Conservation (phyloP, 1,140 invertebrate species). For the Drosophila dunni region DNA sequence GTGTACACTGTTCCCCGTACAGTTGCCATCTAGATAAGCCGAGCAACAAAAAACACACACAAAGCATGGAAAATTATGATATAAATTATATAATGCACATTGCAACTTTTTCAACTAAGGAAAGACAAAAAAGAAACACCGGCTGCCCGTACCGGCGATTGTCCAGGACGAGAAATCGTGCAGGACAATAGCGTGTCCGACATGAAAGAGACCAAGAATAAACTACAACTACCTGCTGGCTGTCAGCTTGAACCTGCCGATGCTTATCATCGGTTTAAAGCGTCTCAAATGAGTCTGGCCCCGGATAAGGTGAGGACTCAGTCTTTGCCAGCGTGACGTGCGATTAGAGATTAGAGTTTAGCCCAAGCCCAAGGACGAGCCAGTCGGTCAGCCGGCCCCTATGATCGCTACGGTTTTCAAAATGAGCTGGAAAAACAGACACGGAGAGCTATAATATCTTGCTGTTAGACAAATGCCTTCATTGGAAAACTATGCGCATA, state of each 20-base stretch:
- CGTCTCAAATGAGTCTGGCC: constrained; percentile 69
- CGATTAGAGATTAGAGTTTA: constrained; percentile 72
- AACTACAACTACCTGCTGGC: constrained; percentile 60
- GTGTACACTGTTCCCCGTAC: neutral
- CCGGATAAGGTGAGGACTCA: constrained; percentile 50
- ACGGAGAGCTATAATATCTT: constrained; percentile 46
- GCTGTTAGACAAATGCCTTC: constrained; percentile 60
- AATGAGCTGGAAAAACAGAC: neutral
- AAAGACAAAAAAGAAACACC: constrained; percentile 11
- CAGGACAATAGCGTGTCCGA: constrained; percentile 69
- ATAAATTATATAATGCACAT: constrained; percentile 81
- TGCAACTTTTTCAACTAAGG: constrained; percentile 69
- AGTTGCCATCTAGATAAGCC: constrained; percentile 72
- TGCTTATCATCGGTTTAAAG: constrained; percentile 68
- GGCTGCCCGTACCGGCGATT: constrained; percentile 40
- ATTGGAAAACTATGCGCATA: constrained; percentile 24
- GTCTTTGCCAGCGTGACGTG: constrained; percentile 69
- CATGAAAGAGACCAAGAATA: constrained; percentile 7
- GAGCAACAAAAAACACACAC: constrained; percentile 34
- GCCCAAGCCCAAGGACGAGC: constrained; percentile 26
- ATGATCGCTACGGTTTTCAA: constrained; percentile 35
- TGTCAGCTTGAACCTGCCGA: constrained; percentile 68
- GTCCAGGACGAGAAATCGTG: constrained; percentile 50
- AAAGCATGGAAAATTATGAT: constrained; percentile 72
- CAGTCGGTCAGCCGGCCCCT: constrained; percentile 30